These are phyloP conservation scores for Spongilla lacustris DNA, from an alignment of 37 sponge, comb jelly and placozoan species.

Conservation along the genomic window DNA sequence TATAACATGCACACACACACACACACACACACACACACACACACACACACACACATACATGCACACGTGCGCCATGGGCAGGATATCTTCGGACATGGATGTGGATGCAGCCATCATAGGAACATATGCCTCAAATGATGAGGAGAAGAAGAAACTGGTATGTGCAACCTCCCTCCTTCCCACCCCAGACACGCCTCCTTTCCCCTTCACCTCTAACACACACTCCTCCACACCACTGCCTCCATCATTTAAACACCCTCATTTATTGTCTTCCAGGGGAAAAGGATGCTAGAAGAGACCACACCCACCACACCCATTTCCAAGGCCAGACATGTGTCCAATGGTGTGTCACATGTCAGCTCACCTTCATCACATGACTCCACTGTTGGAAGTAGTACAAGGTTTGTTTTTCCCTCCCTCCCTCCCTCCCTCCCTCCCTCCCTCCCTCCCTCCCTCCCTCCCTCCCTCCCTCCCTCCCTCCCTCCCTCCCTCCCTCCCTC, in stretches of 20 bases:
- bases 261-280: not conserved
- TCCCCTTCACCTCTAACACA: too few species aligned
- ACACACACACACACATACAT: conserved; percentile 14
- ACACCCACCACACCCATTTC: conserved; percentile 12
- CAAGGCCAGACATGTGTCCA: conserved; percentile 21
- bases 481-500: too few species aligned
- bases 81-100: not conserved
- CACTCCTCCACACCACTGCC: too few species aligned
- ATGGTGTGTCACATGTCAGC: conserved; percentile 15
- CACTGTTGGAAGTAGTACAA: not conserved
- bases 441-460: too few species aligned
- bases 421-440: not conserved
- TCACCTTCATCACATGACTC: not conserved
- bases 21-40: not conserved
- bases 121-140: not conserved
- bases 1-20: too few species aligned
- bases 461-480: too few species aligned
- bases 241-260: too few species aligned
- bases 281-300: conserved; percentile 18
- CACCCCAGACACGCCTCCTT: not conserved
- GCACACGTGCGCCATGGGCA: not conserved
- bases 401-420: not conserved
- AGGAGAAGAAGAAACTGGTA: not conserved
- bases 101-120: not conserved
- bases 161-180: not conserved